A percentile compares a stretch with the other conserved stretches of the same genome.
Evolutionary conservation across 30 jellyfish, hydroid and myxozoan species (phyloP).

Genomic region (Catostylus mosaicus): DNA sequence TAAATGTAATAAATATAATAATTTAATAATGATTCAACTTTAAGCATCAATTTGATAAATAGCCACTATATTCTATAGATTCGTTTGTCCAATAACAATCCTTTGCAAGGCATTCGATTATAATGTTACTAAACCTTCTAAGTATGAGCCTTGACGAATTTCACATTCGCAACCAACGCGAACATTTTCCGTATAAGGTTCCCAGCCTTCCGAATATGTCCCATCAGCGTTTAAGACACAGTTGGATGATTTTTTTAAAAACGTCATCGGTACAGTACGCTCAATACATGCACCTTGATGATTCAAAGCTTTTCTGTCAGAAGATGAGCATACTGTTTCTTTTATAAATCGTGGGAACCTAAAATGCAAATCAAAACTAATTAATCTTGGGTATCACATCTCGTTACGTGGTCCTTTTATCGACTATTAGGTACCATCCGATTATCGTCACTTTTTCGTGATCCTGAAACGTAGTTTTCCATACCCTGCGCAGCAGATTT

Average conservation of each 20-base stretch:
- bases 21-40: no score
- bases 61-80: no score
- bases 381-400: no score
- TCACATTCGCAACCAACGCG: conserved; percentile 51
- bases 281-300: conserved; percentile 20
- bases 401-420: no score
- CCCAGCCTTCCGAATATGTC: conserved; percentile 18
- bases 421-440: no score
- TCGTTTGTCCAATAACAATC: background rate
- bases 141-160: conserved; percentile 14
- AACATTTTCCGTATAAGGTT: background rate
- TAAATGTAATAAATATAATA: no score
- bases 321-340: conserved; percentile 11
- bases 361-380: background rate
- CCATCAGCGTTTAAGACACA: conserved; percentile 7
- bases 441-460: no score
- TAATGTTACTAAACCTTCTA: background rate
- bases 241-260: conserved; percentile 7
- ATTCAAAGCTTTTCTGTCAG: background rate
- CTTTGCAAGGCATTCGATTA: background rate
- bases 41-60: no score
- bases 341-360: conserved; percentile 33
- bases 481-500: no score
- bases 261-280: background rate
- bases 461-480: no score